These are phyloP conservation scores for Ophion obscuratus DNA, from an alignment of 2,888 invertebrate species.

Conservation along the genomic window DNA sequence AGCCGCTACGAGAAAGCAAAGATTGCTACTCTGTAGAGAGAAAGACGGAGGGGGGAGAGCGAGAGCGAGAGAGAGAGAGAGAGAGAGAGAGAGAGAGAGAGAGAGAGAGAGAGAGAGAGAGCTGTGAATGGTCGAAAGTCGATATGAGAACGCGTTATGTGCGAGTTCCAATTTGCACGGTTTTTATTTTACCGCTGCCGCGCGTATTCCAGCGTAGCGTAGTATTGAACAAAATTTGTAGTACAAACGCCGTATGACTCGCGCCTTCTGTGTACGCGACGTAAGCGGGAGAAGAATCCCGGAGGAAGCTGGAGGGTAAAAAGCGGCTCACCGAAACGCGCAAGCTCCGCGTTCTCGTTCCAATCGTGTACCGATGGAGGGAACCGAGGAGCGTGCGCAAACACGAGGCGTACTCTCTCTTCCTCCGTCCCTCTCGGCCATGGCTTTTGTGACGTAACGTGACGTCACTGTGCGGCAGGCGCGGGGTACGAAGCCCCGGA, in stretches of 20 bases:
- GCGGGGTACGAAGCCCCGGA: constrained; percentile 65
- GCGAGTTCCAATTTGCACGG: too few relatives aligned
- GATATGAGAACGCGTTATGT: too few relatives aligned
- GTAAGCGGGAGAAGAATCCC: constrained; percentile 30
- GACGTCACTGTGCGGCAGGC: constrained; percentile 68
- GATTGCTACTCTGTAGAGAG: too few relatives aligned
- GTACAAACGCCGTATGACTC: background rate
- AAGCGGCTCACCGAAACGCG: background rate
- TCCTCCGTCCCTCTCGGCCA: background rate
- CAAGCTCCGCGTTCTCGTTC: constrained; percentile 11
- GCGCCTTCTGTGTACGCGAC: background rate
- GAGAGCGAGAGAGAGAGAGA: too few relatives aligned
- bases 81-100: too few relatives aligned
- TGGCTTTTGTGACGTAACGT: constrained; percentile 68
- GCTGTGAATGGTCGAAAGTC: too few relatives aligned
- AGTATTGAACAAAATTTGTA: background rate
- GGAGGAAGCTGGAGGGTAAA: constrained; percentile 6
- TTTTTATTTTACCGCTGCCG: too few relatives aligned
- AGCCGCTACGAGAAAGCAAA: too few relatives aligned
- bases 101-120: too few relatives aligned
- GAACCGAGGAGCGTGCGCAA: constrained; percentile 32
- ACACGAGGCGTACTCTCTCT: constrained; percentile 11
- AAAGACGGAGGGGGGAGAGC: too few relatives aligned
- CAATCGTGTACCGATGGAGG: background rate
- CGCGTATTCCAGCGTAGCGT: background rate